Conservation (phyloP, 2,888 invertebrate species). For the Gortyna flavago region DNA sequence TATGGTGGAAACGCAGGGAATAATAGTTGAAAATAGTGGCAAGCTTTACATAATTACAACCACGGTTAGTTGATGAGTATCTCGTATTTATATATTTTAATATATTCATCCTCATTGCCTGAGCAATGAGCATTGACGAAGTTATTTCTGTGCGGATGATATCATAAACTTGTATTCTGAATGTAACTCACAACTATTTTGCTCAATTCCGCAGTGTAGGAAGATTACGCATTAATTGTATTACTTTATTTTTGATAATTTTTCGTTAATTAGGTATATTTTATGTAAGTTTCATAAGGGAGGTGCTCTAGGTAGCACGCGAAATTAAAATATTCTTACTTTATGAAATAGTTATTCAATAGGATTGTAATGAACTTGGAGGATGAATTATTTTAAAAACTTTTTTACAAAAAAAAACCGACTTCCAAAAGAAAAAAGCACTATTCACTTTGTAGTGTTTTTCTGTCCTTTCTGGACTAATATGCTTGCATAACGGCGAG, state of each 20-base stretch:
- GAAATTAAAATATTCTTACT: too few relatives aligned
- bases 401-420: too few relatives aligned
- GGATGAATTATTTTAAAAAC: too few relatives aligned
- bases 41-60: slow-evolving; percentile 16
- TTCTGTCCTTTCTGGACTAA: not conserved
- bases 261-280: not conserved
- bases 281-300: too few relatives aligned
- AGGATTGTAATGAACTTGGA: too few relatives aligned
- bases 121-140: slow-evolving; percentile 18
- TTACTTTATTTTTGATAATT: not conserved
- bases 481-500: not conserved
- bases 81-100: slow-evolving; percentile 24
- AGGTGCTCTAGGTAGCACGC: too few relatives aligned
- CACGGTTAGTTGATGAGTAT: slow-evolving; percentile 19
- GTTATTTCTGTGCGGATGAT: slow-evolving; percentile 54
- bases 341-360: too few relatives aligned
- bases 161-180: slow-evolving; percentile 42
- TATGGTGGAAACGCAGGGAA: not conserved
- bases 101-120: slow-evolving; percentile 27
- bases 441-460: too few relatives aligned
- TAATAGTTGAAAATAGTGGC: not conserved
- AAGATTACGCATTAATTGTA: slow-evolving; percentile 3
- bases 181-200: slow-evolving; percentile 34
- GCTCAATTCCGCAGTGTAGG: slow-evolving; percentile 15
- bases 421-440: too few relatives aligned